Evolutionary conservation across 2,888 invertebrate genomes (phyloP).

Genomic region (Crocallis elinguaria): DNA sequence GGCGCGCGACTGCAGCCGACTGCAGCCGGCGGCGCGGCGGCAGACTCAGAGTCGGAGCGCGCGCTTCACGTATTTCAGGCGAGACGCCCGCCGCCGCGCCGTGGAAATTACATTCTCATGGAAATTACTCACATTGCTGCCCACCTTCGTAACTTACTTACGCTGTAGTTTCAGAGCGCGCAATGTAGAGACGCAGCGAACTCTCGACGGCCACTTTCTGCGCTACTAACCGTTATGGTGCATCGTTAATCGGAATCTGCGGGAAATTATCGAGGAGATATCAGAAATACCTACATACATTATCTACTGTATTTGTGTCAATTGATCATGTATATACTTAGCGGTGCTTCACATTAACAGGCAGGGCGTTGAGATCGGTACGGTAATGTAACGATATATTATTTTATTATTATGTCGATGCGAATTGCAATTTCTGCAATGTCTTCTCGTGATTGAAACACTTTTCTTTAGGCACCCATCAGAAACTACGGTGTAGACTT

Average conservation of each 20-base stretch:
- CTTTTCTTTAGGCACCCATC: no score
- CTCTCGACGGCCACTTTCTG: conserved; percentile 1
- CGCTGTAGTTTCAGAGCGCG: neutral
- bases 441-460: no score
- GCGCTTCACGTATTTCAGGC: neutral
- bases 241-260: conserved; percentile 12
- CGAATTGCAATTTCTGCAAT: no score
- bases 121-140: no score
- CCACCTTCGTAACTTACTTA: neutral
- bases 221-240: conserved; percentile 7
- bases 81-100: neutral
- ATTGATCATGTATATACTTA: neutral
- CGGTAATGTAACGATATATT: no score
- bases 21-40: neutral
- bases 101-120: no score
- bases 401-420: no score
- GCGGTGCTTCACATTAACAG: neutral
- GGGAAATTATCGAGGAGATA: conserved; percentile 13
- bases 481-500: no score
- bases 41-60: no score
- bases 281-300: conserved; percentile 7
- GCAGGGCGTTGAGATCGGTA: no score
- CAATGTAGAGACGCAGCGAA: neutral
- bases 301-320: neutral
- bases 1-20: neutral